Evolutionary conservation across 2,113 vertebrate genomes (phyloP).

Genomic region (Acrocephalus arundinaceus): DNA sequence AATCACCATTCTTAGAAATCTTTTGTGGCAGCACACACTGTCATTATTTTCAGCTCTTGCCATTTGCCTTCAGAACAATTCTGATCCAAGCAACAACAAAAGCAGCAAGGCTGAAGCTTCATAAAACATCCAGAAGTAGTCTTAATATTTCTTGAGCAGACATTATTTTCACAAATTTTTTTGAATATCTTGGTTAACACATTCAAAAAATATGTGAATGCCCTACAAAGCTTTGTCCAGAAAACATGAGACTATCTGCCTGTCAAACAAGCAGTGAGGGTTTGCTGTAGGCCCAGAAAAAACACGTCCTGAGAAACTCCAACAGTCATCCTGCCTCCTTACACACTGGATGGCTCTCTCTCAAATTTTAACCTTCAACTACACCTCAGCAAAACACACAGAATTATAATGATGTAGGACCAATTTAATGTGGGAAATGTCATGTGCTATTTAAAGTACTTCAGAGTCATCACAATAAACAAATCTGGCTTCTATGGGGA

Average conservation of each 20-base stretch:
- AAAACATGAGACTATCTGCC: background rate
- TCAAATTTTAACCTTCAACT: background rate
- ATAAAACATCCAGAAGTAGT: background rate
- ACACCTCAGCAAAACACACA: background rate
- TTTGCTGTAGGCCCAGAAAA: background rate
- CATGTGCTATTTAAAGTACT: background rate
- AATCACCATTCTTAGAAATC: background rate
- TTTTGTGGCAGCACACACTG: background rate
- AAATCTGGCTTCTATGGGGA: background rate
- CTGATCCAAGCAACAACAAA: background rate
- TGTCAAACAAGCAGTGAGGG: background rate
- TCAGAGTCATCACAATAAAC: background rate
- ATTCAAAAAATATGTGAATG: background rate
- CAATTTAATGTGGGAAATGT: fast-evolving
- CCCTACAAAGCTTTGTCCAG: background rate
- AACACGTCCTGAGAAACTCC: background rate
- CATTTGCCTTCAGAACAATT: background rate
- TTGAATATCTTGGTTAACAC: background rate
- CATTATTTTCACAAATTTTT: background rate
- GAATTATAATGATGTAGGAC: background rate
- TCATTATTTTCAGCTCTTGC: background rate
- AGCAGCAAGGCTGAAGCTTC: background rate
- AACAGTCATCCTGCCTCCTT: background rate
- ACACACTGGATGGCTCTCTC: background rate
- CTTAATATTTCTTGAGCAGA: background rate